Conservation (phyloP, 92 coral and sea anemone species). For the Phenganax subtilis region DNA sequence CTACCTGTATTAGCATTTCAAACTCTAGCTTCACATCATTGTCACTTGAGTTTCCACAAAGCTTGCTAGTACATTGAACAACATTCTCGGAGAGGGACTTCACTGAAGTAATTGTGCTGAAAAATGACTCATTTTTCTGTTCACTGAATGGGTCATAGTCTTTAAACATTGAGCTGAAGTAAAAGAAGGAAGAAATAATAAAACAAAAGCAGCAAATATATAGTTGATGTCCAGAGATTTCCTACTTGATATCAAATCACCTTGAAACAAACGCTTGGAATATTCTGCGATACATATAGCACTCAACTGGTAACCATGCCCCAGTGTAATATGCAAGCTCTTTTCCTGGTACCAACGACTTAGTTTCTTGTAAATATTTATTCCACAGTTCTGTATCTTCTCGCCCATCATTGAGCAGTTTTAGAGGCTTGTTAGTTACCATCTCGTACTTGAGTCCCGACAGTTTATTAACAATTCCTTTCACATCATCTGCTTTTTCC, state of each 20-base stretch:
- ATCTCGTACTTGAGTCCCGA: slow-evolving; percentile 79
- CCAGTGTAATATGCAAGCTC: slow-evolving; percentile 68
- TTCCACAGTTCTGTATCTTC: slow-evolving; percentile 72
- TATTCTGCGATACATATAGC: slow-evolving; percentile 89
- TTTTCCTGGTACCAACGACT: slow-evolving; percentile 56
- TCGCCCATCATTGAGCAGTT: slow-evolving; percentile 55
- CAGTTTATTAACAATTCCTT: slow-evolving; percentile 62
- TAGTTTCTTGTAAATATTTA: slow-evolving; percentile 52
- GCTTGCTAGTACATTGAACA: slow-evolving; percentile 40
- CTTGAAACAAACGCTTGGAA: slow-evolving; percentile 76
- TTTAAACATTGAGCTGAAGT: slow-evolving; percentile 65
- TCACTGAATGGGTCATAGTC: slow-evolving; percentile 78
- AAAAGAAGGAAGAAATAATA: not conserved
- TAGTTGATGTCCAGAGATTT: too few relatives aligned
- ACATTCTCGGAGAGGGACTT: slow-evolving; percentile 67
- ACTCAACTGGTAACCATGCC: slow-evolving; percentile 84
- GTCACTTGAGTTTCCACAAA: slow-evolving; percentile 30
- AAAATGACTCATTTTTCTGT: slow-evolving; percentile 78
- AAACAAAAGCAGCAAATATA: not conserved
- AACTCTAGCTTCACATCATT: slow-evolving; percentile 47
- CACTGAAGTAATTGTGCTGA: slow-evolving; percentile 57
- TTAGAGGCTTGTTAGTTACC: slow-evolving; percentile 71
- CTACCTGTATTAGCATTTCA: slow-evolving; percentile 82
- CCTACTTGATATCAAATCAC: slow-evolving; percentile 30
- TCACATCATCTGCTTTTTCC: slow-evolving; percentile 79